phyloP scores from a whole-genome alignment of 1,140 invertebrate genomes.

The Drosophila funebris region DNA sequence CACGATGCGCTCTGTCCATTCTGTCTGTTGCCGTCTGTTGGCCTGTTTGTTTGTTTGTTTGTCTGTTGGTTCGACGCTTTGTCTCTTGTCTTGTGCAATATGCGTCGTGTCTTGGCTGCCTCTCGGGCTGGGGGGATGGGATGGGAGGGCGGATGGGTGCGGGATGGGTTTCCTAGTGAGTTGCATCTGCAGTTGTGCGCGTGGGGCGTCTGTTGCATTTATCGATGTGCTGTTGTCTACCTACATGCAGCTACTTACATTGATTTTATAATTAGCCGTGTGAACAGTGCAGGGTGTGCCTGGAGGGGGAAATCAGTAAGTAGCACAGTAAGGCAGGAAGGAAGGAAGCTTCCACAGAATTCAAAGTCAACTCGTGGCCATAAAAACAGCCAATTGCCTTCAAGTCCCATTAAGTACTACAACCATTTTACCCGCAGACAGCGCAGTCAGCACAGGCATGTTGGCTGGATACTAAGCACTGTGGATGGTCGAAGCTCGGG shows the following conservation, averaged over 20 bases:
- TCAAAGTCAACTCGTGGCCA: slow-evolving; percentile 71
- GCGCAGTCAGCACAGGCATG: slow-evolving; percentile 13
- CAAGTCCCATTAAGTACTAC: slow-evolving; percentile 78
- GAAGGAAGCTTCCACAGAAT: slow-evolving; percentile 52
- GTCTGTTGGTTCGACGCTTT: slow-evolving; percentile 52
- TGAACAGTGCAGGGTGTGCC: slow-evolving; percentile 5
- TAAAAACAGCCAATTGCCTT: slow-evolving; percentile 78
- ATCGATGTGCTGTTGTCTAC: not conserved
- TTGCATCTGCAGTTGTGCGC: not conserved
- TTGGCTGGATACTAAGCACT: too few relatives aligned
- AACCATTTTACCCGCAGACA: slow-evolving; percentile 38
- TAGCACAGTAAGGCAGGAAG: slow-evolving; percentile 21
- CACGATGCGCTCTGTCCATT: slow-evolving; percentile 11
- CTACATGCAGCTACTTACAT: slow-evolving; percentile 53
- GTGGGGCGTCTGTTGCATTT: slow-evolving; percentile 3
- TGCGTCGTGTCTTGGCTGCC: slow-evolving; percentile 59
- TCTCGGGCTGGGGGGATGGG: not conserved
- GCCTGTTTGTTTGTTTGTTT: slow-evolving; percentile 22
- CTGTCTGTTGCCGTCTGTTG: slow-evolving; percentile 57
- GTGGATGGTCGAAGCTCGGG: not conserved
- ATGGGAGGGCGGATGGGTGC: not conserved
- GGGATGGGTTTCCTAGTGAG: not conserved
- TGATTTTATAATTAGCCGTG: slow-evolving; percentile 74
- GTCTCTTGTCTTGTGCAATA: slow-evolving; percentile 68
- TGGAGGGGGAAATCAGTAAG: not conserved